These are phyloP conservation scores for Pachyramphus minor DNA, from an alignment of 2,113 vertebrate genomes.

Conservation along the genomic window DNA sequence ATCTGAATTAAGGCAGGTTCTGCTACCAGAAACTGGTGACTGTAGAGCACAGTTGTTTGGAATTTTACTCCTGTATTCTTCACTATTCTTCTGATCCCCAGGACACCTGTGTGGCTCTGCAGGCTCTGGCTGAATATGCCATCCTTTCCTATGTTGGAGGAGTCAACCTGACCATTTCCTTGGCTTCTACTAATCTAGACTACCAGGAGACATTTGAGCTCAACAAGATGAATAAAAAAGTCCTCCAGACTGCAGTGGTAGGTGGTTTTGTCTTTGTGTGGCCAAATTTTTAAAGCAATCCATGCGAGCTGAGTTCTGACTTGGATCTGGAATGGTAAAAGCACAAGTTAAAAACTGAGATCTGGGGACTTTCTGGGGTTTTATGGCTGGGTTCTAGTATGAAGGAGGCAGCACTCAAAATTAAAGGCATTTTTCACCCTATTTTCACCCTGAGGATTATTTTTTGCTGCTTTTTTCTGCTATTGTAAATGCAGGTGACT, in stretches of 20 bases:
- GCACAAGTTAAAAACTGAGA: not conserved
- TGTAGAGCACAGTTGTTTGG: not conserved
- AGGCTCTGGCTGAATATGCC: slow-evolving; percentile 91
- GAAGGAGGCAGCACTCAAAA: not conserved
- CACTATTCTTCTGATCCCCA: not conserved
- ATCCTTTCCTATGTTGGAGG: slow-evolving; percentile 89
- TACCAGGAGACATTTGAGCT: slow-evolving; percentile 93
- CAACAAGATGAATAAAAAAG: slow-evolving; percentile 86
- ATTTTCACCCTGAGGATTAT: not conserved
- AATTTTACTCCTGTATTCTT: not conserved
- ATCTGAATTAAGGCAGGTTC: not conserved
- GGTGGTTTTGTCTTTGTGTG: not conserved
- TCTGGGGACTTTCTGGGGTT: not conserved
- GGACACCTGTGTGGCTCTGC: slow-evolving; percentile 93
- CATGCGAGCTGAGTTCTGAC: not conserved
- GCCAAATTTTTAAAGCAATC: not conserved
- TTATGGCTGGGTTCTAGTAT: not conserved
- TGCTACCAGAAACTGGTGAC: not conserved
- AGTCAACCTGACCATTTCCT: slow-evolving; percentile 90
- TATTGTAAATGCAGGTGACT: not conserved
- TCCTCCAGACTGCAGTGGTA: slow-evolving; percentile 88
- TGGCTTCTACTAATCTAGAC: slow-evolving; percentile 93
- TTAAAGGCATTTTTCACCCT: not conserved
- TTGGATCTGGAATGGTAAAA: not conserved
- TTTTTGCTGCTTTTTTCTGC: not conserved